Base-by-base conservation (phyloP, 2,113 vertebrate species). In the Empidonax alnorum region DNA sequence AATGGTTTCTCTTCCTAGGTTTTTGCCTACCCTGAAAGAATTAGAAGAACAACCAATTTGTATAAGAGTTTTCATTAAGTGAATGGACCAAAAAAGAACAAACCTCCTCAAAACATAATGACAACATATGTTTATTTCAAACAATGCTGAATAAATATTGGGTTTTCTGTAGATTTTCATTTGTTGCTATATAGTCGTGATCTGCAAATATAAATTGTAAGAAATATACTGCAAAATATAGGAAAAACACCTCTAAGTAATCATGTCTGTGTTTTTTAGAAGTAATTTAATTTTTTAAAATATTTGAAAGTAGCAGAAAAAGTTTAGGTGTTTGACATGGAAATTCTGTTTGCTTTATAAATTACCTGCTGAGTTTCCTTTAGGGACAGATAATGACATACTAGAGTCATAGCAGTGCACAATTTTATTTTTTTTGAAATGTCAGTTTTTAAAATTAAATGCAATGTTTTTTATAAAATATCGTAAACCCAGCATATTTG, bases 21-120 rank as follows among this genome's bases (percentile, higher is more conserved):
- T 42, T 80, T 81, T 59, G 24, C 7, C 9, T 77, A 52, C 4
- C 12, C 30, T 69, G 14, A 3, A 81, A 65, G 17, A 73, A 69
- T 11, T 68, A 5, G 59, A n/a, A n/a, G n/a, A n/a, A n/a, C n/a
- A n/a, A 2, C 1, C 10, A 23, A 9, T 3, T 35, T 58, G 19
- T 55, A 84, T 65, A 15, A 42, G 9, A 35, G 6, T 53, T 87
- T 67, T 84, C 12, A 16, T 74, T 59, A 49, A 37, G 14, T 39
- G 7, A 24, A 39, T 56, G 85, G 35, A 58, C 5, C 7, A 30
- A 62, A 69, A 68, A 74, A 63, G 3, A 41, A 10, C 1, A 63
- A 80, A 67, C 8, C 0, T 2, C 8, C 0, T 2, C 10, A 75
- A 52, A 85, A 14, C 9, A 46, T 52, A 52, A 65, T 47, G 30